phyloP scores from a whole-genome alignment of 2,888 invertebrate species.

The Aspidiotus destructor region DNA sequence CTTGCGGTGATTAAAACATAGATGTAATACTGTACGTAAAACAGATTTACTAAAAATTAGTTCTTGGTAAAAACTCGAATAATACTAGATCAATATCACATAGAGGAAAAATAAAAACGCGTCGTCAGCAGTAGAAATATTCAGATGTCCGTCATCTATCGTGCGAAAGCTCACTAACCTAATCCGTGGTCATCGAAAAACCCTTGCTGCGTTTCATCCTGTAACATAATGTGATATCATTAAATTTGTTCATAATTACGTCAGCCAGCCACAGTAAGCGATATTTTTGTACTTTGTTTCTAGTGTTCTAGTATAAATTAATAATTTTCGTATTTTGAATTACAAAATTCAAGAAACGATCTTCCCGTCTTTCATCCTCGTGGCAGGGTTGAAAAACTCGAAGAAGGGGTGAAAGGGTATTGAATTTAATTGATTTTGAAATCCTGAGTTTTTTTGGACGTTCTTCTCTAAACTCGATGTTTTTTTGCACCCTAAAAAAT shows the following conservation, averaged over 20 bases:
- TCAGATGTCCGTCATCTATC: background rate
- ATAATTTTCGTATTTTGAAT: no score
- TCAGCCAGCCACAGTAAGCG: no score
- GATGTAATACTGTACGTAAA: background rate
- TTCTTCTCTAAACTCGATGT: background rate
- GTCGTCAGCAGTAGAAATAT: background rate
- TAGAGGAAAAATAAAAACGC: background rate
- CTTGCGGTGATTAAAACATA: background rate
- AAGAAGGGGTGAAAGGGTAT: background rate
- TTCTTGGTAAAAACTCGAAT: background rate
- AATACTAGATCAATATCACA: background rate
- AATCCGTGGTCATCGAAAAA: conserved; percentile 99
- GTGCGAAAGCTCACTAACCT: conserved; percentile 53
- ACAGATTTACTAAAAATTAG: background rate
- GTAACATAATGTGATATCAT: conserved; percentile 45
- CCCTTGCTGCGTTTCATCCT: conserved; percentile 99
- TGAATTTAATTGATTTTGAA: background rate
- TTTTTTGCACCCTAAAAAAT: background rate
- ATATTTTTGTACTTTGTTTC: no score
- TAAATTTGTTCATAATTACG: background rate
- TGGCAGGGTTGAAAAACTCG: no score
- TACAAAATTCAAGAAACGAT: no score
- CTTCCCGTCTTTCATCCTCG: no score
- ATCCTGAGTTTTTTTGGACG: background rate
- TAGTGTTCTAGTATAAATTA: no score